Conservation (phyloP, 2,888 invertebrate genomes). For the Aleiodes leptofemur region DNA sequence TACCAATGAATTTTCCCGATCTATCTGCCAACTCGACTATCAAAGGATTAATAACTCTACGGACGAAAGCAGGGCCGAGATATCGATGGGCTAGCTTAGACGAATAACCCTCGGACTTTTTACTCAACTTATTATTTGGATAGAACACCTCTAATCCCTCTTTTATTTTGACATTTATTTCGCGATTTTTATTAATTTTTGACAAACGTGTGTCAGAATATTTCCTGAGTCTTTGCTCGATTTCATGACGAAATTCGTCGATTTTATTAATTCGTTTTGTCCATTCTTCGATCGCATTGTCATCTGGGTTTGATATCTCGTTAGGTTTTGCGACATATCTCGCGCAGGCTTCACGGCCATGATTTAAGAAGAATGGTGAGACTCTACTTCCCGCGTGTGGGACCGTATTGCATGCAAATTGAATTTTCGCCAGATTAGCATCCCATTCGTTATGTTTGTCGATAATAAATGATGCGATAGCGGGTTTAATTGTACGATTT, state of each 20-base stretch:
- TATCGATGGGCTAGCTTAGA: conserved; percentile 47
- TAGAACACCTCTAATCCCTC: conserved; percentile 45
- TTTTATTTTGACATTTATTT: conserved; percentile 30
- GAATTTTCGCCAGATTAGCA: conserved; percentile 44
- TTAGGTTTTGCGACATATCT: conserved; percentile 5
- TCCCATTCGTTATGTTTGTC: conserved; percentile 48
- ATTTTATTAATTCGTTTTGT: conserved; percentile 33
- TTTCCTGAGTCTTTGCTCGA: conserved; percentile 22
- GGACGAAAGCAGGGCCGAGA: conserved; percentile 43
- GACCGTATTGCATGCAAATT: conserved; percentile 44
- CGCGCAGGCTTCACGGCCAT: conserved; percentile 37
- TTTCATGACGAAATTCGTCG: conserved; percentile 43
- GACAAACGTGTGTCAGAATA: conserved; percentile 32
- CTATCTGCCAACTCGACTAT: conserved; percentile 41
- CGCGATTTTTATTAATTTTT: conserved; percentile 24
- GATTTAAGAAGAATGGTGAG: conserved; percentile 42
- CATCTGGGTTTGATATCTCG: too few species aligned
- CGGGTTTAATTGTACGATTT: conserved; percentile 38
- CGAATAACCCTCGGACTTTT: conserved; percentile 49
- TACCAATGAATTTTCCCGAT: conserved; percentile 26
- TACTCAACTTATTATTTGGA: conserved; percentile 49
- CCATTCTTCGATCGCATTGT: conserved; percentile 14
- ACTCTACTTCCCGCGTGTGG: conserved; percentile 35
- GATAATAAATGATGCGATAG: conserved; percentile 39
- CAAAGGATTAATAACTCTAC: conserved; percentile 39